A percentile compares a stretch with the other conserved stretches of the same genome.
Conservation (phyloP, 1,140 invertebrate genomes). For the Reticulitermes speratus region DNA sequence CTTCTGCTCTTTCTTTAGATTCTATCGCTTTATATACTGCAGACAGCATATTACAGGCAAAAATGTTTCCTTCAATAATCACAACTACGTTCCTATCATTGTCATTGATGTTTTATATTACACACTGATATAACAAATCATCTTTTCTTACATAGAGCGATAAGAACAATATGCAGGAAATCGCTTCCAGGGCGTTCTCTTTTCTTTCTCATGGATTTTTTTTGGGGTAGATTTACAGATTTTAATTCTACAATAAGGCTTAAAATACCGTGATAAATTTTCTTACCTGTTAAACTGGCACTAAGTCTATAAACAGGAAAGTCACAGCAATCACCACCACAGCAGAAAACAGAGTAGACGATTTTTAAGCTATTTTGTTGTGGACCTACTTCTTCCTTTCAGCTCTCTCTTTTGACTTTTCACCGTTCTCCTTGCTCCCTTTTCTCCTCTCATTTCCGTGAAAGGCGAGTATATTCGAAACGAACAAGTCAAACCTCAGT, state of each 20-base stretch:
- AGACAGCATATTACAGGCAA: background rate
- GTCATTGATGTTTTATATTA: background rate
- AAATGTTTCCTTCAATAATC: background rate
- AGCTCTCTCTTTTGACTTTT: constrained; percentile 41
- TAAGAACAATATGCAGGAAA: constrained; percentile 22
- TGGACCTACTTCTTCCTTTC: constrained; percentile 52
- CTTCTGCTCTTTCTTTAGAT: background rate
- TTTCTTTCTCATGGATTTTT: constrained; percentile 20
- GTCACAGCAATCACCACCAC: constrained; percentile 29
- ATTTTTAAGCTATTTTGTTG: constrained; percentile 57
- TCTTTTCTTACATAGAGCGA: background rate
- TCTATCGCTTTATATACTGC: background rate
- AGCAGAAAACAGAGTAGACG: constrained; percentile 38
- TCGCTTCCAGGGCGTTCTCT: constrained; percentile 25
- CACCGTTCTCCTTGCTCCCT: constrained; percentile 43
- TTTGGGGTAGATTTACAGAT: constrained; percentile 5
- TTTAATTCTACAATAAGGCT: background rate
- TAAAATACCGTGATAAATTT: background rate
- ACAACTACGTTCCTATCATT: background rate
- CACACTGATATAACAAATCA: background rate
- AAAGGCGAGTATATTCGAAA: constrained; percentile 38
- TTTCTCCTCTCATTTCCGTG: constrained; percentile 43
- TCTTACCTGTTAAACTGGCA: constrained; percentile 26
- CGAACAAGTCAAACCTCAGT: constrained; percentile 28
- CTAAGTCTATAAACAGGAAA: constrained; percentile 26